These are phyloP conservation scores for Mionectes macconnelli DNA, from an alignment of 2,113 vertebrate species.

Conservation along the genomic window DNA sequence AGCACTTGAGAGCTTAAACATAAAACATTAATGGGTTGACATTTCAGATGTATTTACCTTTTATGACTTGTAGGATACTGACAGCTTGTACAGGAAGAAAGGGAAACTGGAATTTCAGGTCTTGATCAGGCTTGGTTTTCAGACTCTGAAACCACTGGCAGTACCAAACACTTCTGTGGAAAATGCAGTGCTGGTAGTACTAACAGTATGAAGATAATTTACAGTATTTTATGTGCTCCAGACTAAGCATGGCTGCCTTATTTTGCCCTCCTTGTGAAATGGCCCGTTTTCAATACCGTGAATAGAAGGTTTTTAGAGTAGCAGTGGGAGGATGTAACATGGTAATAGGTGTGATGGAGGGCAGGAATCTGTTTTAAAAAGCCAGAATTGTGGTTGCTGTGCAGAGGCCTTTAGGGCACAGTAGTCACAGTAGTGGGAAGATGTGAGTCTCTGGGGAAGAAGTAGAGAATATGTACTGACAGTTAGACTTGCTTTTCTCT, in stretches of 20 bases:
- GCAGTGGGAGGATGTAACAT: background rate
- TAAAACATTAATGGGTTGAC: background rate
- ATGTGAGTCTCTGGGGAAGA: background rate
- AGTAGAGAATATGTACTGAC: background rate
- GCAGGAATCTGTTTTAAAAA: constrained; percentile 6
- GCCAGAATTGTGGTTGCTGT: background rate
- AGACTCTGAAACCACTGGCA: background rate
- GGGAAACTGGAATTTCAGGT: background rate
- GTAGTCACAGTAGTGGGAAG: background rate
- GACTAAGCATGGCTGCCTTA: background rate
- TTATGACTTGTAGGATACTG: background rate
- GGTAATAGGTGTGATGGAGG: background rate
- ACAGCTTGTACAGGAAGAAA: background rate
- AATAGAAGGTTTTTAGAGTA: background rate
- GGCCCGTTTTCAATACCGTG: background rate
- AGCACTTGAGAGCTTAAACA: background rate
- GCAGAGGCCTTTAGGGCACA: background rate
- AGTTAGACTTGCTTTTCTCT: background rate
- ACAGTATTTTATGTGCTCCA: background rate
- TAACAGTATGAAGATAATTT: background rate
- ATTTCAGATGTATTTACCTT: background rate
- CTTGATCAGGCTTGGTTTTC: background rate
- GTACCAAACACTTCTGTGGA: background rate
- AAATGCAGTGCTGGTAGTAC: background rate
- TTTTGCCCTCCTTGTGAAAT: constrained; percentile 10